A percentile compares a stretch with the other conserved stretches of the same genome.
Evolutionary conservation across 2,113 vertebrate species (phyloP).

Genomic region (Vimba vimba): DNA sequence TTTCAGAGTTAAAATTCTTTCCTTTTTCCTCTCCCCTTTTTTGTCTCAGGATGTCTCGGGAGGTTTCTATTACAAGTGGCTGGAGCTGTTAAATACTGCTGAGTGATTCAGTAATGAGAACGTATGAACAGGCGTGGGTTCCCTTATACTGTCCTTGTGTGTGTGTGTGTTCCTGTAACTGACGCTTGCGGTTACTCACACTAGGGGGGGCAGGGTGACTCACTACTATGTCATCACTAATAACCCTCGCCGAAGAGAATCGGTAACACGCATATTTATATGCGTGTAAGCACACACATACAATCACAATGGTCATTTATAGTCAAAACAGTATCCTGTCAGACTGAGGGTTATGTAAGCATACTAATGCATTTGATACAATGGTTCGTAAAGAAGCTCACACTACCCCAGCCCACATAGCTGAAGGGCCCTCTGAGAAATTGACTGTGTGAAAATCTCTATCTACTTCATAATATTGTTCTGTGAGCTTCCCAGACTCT

Average conservation of each 20-base stretch:
- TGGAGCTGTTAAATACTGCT: conserved; percentile 52
- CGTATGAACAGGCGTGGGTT: conserved; percentile 29
- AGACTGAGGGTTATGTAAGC: conserved; percentile 36
- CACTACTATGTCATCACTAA: conserved; percentile 82
- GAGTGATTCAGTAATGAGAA: conserved; percentile 53
- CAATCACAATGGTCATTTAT: conserved; percentile 30
- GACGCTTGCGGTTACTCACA: conserved; percentile 77
- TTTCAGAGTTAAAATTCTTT: background rate
- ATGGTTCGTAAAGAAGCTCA: conserved; percentile 19
- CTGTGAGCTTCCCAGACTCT: conserved; percentile 34
- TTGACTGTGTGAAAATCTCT: conserved; percentile 38
- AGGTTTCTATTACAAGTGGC: conserved; percentile 64
- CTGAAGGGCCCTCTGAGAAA: conserved; percentile 12
- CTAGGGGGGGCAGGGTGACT: conserved; percentile 77
- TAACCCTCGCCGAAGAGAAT: conserved; percentile 61
- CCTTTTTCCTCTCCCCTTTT: conserved; percentile 26
- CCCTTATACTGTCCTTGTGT: background rate
- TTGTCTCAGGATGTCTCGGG: conserved; percentile 28
- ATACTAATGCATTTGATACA: conserved; percentile 32
- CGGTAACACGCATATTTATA: conserved; percentile 58
- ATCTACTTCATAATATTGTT: conserved; percentile 47
- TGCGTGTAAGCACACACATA: conserved; percentile 22
- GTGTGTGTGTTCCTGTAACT: conserved; percentile 79
- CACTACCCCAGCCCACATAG: conserved; percentile 16
- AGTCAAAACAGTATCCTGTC: conserved; percentile 34